Evolutionary conservation across 2,113 vertebrate species (phyloP), one percentile per base, ranked within the genome.

Genomic region (Emydura subglobosa): DNA sequence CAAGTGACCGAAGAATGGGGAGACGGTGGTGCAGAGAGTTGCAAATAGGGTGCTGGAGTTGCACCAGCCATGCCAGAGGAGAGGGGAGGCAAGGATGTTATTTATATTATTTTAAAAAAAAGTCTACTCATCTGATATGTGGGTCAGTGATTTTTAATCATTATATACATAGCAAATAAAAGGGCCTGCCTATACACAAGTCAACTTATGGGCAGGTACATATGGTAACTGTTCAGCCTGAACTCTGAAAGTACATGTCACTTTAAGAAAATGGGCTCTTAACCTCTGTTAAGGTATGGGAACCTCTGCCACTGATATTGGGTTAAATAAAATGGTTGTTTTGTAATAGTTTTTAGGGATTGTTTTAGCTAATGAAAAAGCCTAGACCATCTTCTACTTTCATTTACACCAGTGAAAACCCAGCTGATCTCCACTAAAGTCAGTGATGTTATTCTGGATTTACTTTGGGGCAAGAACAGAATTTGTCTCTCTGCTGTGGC

Each of bases 1-100:
- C n/a, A 92, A 81, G 84, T 91, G 65, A 29, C 81, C 80, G 16
- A 94, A 86, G 89, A 54, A n/a, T 83, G 94, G 85, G 87, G 90
- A 54, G 83, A 90, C 51, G 68, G 5, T 82, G 24, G 72, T 88
- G 79, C 81, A 80, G 10, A 97, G 96, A 90, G 81, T 0, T 2
- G 22, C 79, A 92, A 90, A 91, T 79, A 82, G 65, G 1, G 50
- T 82, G 76, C 51, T 59, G 57, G 57, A 59, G 57, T 29, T 27
- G 57, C 57, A 27, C 24, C 39, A 65, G 21, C 1, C 90, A 82
- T 85, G 54, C 27, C 68, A 55, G 68, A 72, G 95, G 84, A 61
- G 34, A 83, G 85, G 72, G 76, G 31, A 92, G 10, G 29, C 11
- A 27, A 34, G 31, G 47, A 74, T 81, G 79, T 90, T 53, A 17